Conservation (phyloP, 2,797 vertebrate genomes). For the Falco naumanni region DNA sequence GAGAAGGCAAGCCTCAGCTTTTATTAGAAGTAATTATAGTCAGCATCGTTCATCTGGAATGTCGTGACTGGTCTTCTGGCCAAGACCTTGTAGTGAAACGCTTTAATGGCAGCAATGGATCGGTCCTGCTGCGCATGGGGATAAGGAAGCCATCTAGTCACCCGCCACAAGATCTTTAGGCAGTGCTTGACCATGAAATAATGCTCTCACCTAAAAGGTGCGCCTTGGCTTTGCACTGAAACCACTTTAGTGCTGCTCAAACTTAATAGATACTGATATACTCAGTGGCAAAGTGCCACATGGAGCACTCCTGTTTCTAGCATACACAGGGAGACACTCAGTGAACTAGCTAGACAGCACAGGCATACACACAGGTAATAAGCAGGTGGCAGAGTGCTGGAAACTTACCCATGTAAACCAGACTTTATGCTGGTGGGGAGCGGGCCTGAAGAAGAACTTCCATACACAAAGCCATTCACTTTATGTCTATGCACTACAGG, state of each 20-base stretch:
- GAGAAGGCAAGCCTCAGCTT: neutral
- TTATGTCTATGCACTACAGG: fast-evolving
- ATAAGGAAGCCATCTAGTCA: neutral
- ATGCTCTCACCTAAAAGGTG: neutral
- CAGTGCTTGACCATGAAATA: neutral
- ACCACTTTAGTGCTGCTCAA: neutral
- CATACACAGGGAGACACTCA: fast-evolving
- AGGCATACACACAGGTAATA: neutral
- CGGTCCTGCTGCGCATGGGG: neutral
- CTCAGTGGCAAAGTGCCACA: neutral
- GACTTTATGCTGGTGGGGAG: neutral
- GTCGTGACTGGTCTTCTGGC: neutral
- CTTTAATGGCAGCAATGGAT: neutral
- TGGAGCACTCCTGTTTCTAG: neutral
- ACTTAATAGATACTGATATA: neutral
- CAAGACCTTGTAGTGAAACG: neutral
- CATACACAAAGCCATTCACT: neutral
- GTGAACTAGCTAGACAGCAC: neutral
- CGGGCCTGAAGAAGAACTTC: neutral
- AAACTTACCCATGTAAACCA: neutral
- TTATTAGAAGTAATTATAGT: neutral
- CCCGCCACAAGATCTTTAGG: neutral
- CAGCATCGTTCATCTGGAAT: neutral
- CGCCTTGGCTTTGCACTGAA: neutral
- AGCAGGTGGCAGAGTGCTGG: neutral